Evolutionary conservation across 2,113 vertebrate species (phyloP), one percentile per base, ranked within the genome.

Genomic region (Callorhinus ursinus): DNA sequence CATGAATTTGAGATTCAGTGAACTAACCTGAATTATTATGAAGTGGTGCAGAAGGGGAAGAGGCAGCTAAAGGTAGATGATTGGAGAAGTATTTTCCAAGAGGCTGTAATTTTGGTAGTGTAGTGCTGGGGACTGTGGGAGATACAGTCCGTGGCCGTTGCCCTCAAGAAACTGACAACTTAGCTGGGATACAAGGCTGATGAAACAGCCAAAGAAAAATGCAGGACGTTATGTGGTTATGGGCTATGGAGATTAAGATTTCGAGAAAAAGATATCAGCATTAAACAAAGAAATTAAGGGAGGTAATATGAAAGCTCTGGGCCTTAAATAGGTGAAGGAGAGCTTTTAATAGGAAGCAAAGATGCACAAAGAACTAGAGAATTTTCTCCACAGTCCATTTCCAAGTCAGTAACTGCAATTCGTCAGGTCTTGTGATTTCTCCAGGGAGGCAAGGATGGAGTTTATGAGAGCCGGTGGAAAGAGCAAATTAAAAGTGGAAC

Each of bases 351-450:
- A 88, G 42, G 51, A 96, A 69, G 21, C 53, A 85, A 53, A 21
- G 15, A 46, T 72, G 0, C 22, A 86, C 6, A 55, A 33, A 51
- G 49, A 93, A 10, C 21, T 74, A 8, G 67, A 79, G n/a, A 69
- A 22, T 84, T 79, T 72, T 42, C 55, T 92, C 28, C 74, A 69
- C 49, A 42, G 28, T 63, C 61, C 18, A 21, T 96, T 95, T 90
- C n/a, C 26, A 89, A 81, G 72, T 61, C 86, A 87, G 39, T 63
- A 84, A n/a, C 22, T 63, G 15, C 42, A 88, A 33, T 53, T 69
- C 77, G 87, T 24, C 55, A 79, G 77, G 19, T 31, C 72, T 86
- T 89, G 31, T 61, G 46, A 61, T 61, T 95, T 74, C 24, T 95
- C 28, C 9, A 84, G 89, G 76, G 67, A 97, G 31, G 21, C 24